Evolutionary conservation across 2,888 invertebrate genomes (phyloP).

Genomic region (Monochamus alternatus): DNA sequence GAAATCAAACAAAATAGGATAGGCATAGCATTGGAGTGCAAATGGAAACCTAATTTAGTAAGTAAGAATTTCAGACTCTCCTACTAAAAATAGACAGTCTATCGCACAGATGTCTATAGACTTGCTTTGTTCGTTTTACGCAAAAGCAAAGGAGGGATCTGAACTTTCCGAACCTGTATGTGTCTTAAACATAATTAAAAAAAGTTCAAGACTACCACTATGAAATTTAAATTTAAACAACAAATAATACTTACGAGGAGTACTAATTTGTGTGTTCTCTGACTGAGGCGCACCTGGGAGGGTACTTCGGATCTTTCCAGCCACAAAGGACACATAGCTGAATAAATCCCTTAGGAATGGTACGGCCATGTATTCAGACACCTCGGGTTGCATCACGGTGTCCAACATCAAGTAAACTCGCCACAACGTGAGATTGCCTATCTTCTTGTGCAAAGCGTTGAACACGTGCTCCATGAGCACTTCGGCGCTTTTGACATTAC

Average conservation of each 20-base stretch:
- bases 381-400: background rate
- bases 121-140: too few relatives aligned
- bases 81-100: too few relatives aligned
- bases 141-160: too few relatives aligned
- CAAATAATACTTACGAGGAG: conserved; percentile 3
- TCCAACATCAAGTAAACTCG: conserved; percentile 18
- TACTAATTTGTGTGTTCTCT: background rate
- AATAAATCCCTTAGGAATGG: conserved; percentile 9
- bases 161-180: too few relatives aligned
- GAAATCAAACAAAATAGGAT: too few relatives aligned
- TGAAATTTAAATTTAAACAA: background rate
- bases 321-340: background rate
- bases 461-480: background rate
- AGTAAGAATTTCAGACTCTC: too few relatives aligned
- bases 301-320: background rate
- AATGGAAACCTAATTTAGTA: too few relatives aligned
- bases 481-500: background rate
- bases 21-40: too few relatives aligned
- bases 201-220: background rate
- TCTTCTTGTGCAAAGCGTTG: background rate
- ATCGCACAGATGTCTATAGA: too few relatives aligned
- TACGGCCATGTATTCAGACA: background rate
- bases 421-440: background rate
- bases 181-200: too few relatives aligned
- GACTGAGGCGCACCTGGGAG: background rate